These are phyloP conservation scores for Aphyosemion australe DNA, from an alignment of 2,113 vertebrate species.

Conservation along the genomic window DNA sequence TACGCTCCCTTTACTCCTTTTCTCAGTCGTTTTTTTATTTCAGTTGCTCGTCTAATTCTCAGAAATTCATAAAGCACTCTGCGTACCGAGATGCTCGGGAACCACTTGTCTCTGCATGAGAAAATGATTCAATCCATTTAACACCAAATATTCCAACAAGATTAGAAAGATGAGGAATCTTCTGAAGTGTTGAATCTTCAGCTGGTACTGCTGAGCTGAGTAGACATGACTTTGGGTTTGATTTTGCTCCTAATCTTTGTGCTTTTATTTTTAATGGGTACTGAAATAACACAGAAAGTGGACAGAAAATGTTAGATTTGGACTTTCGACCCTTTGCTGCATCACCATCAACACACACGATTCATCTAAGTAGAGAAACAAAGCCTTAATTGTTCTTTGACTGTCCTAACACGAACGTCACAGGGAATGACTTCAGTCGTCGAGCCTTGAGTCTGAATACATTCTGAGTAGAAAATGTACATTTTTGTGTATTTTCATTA, in stretches of 20 bases:
- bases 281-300: too few species aligned
- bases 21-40: conserved; percentile 29
- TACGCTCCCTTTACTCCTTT: conserved; percentile 37
- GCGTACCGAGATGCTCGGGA: conserved; percentile 18
- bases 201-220: neutral
- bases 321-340: too few species aligned
- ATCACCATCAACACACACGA: too few species aligned
- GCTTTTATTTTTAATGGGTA: neutral
- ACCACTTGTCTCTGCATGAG: conserved; percentile 25
- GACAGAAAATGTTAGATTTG: too few species aligned
- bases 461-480: neutral
- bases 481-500: neutral
- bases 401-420: too few species aligned
- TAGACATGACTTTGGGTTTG: conserved; percentile 5
- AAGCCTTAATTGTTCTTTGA: too few species aligned
- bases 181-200: conserved; percentile 1
- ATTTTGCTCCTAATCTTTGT: neutral
- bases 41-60: conserved; percentile 27
- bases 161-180: conserved; percentile 29
- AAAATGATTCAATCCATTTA: conserved; percentile 21
- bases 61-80: conserved; percentile 16
- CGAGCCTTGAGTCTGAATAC: neutral
- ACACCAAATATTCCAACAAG: conserved; percentile 40
- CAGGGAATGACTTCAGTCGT: neutral
- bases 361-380: too few species aligned